These are phyloP conservation scores for Phaonia tiefii DNA, from an alignment of 2,888 invertebrate species.

Conservation along the genomic window DNA sequence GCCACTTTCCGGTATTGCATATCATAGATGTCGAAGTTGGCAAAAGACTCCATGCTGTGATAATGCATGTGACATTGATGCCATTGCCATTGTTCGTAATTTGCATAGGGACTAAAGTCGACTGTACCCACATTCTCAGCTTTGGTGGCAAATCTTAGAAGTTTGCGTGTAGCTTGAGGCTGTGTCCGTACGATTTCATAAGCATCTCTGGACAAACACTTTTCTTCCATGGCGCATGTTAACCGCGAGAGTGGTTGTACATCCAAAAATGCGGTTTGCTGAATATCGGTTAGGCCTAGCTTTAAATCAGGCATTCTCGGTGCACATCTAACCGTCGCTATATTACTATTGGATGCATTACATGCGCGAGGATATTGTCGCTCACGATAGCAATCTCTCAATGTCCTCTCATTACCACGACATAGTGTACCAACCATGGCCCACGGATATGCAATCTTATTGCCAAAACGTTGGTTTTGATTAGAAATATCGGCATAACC, in stretches of 20 bases:
- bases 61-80: conserved; percentile 76
- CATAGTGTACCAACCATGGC: conserved; percentile 74
- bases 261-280: conserved; percentile 70
- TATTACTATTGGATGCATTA: conserved; percentile 72
- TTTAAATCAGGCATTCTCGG: conserved; percentile 71
- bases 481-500: conserved; percentile 73
- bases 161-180: conserved; percentile 71
- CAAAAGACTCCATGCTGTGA: conserved; percentile 76
- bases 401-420: conserved; percentile 71
- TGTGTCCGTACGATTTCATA: conserved; percentile 72
- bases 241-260: conserved; percentile 72
- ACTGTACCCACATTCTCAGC: conserved; percentile 75
- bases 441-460: conserved; percentile 70
- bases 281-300: conserved; percentile 73
- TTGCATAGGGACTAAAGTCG: conserved; percentile 76
- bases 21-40: conserved; percentile 75
- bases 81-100: conserved; percentile 76
- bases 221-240: conserved; percentile 77
- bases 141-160: conserved; percentile 75
- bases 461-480: conserved; percentile 72
- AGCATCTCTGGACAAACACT: conserved; percentile 74
- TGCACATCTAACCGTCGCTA: conserved; percentile 74
- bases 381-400: conserved; percentile 74
- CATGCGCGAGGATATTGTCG: conserved; percentile 67
- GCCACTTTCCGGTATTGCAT: conserved; percentile 73